These are phyloP conservation scores for Lysandra coridon DNA, from an alignment of 2,888 invertebrate species.

Conservation along the genomic window DNA sequence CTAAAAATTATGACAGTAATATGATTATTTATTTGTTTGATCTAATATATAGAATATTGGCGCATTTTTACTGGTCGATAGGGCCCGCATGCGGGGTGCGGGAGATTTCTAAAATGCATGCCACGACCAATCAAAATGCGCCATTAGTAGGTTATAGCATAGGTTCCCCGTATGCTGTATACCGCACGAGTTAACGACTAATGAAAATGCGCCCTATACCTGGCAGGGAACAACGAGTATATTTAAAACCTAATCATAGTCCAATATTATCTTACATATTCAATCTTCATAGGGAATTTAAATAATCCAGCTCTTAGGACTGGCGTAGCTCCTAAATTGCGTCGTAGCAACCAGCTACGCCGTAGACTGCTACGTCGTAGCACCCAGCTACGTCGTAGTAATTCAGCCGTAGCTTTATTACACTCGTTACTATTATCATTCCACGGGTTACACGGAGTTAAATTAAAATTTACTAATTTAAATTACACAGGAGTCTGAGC, in stretches of 20 bases:
- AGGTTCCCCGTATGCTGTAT: no score
- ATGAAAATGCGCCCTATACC: no score
- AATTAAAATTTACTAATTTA: conserved; percentile 27
- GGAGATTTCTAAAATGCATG: no score
- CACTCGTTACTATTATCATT: conserved; percentile 28
- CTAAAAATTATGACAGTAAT: no score
- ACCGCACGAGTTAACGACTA: no score
- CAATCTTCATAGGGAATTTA: background rate
- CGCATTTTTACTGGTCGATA: no score
- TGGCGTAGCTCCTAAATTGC: conserved; percentile 7
- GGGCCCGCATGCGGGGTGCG: no score
- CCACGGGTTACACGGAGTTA: conserved; percentile 19
- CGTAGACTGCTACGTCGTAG: conserved; percentile 11
- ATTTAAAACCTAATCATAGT: background rate
- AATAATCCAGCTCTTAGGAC: background rate
- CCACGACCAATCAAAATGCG: no score
- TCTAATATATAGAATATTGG: no score
- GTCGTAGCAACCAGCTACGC: conserved; percentile 11
- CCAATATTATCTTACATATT: background rate
- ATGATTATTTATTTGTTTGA: no score
- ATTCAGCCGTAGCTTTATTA: conserved; percentile 24
- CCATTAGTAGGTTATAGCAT: no score
- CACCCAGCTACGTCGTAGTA: conserved; percentile 23
- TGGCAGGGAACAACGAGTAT: no score
- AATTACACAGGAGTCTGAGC: background rate